Conservation (phyloP, 2,888 invertebrate species). For the Sesamia inferens region DNA sequence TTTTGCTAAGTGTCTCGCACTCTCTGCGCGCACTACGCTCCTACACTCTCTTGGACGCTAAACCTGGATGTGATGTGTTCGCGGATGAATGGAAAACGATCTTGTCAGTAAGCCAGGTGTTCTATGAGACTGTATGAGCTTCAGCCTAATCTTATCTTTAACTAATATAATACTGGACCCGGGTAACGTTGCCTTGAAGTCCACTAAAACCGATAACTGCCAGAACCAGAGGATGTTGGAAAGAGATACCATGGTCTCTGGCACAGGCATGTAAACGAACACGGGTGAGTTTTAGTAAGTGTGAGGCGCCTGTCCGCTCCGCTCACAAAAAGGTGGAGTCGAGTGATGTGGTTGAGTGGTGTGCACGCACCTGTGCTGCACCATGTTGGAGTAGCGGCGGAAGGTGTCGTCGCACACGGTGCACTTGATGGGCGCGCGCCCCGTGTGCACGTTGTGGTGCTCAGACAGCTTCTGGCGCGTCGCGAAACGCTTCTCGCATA, state of each 20-base stretch:
- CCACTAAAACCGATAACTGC: too few species aligned
- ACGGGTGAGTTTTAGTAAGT: too few species aligned
- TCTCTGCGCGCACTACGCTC: neutral
- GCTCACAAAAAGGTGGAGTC: neutral
- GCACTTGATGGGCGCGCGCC: slow-evolving; percentile 95
- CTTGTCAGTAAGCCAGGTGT: neutral
- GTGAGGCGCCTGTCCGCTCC: too few species aligned
- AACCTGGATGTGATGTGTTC: neutral
- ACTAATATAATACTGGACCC: neutral
- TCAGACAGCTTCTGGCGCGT: slow-evolving; percentile 95
- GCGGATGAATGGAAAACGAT: neutral
- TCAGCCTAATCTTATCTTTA: neutral
- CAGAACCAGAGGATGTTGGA: too few species aligned
- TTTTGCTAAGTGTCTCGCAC: neutral
- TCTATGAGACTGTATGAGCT: neutral
- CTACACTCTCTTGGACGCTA: neutral
- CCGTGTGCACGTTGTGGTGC: slow-evolving; percentile 95
- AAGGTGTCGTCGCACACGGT: slow-evolving; percentile 94
- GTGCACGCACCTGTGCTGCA: slow-evolving; percentile 92
- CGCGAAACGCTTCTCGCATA: slow-evolving; percentile 95
- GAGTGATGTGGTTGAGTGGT: too few species aligned
- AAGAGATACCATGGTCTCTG: too few species aligned
- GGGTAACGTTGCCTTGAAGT: too few species aligned
- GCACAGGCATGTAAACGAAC: too few species aligned
- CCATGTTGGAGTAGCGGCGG: slow-evolving; percentile 95